Conservation (phyloP, 2,888 invertebrate species). For the Rhamphomyia laevipes region DNA sequence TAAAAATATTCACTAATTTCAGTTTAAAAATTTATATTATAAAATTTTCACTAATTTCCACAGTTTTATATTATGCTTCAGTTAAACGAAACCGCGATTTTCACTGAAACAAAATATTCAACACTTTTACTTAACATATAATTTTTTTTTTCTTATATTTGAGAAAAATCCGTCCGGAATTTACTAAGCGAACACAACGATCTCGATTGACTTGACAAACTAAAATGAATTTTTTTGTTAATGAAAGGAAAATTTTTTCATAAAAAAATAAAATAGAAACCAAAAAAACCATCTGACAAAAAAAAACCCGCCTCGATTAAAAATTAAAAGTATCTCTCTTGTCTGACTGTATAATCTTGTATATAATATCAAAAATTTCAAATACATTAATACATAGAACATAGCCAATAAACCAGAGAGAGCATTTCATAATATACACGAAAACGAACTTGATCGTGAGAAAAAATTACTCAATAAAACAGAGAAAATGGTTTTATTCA, state of each 20-base stretch:
- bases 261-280: slow-evolving; percentile 14
- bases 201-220: slow-evolving; percentile 23
- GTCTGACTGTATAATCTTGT: no score
- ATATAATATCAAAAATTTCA: no score
- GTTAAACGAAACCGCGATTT: no score
- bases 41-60: neutral
- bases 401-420: no score
- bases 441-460: no score
- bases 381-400: no score
- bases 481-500: no score
- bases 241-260: slow-evolving; percentile 36
- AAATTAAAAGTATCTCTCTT: no score
- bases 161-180: neutral
- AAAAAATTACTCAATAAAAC: no score
- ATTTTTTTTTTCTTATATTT: neutral
- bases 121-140: neutral
- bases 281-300: neutral
- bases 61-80: neutral
- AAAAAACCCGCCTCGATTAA: slow-evolving; percentile 2
- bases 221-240: slow-evolving; percentile 28
- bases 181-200: slow-evolving; percentile 21
- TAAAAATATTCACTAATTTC: slow-evolving; percentile 6
- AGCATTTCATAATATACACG: no score
- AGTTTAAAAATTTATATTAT: slow-evolving; percentile 1
- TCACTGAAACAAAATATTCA: no score